Percentiles rank a stretch among this genome's conserved stretches.
phyloP scores from a whole-genome alignment of 2,888 invertebrate species.

The Peribatodes rhomboidaria region DNA sequence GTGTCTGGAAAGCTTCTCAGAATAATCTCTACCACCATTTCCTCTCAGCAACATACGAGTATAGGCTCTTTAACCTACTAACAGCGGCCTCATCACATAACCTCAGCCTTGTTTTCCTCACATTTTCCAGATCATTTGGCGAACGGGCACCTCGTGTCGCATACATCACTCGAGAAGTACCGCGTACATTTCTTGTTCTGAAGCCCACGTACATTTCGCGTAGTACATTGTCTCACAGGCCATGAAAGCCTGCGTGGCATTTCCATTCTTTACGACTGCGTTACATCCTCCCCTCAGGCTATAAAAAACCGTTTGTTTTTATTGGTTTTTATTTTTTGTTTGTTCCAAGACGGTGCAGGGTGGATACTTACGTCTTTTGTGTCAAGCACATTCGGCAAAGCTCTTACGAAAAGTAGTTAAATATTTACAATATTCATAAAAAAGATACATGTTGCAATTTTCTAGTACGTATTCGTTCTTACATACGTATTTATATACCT shows the following conservation, averaged over 20 bases:
- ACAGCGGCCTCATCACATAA: neutral
- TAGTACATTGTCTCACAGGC: slow-evolving; percentile 38
- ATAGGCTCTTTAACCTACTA: slow-evolving; percentile 3
- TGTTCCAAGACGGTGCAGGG: slow-evolving; percentile 24
- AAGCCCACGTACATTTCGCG: slow-evolving; percentile 26
- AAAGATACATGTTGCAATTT: too few relatives aligned
- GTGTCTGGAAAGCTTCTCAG: neutral
- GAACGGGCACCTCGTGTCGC: slow-evolving; percentile 10
- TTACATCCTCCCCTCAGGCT: slow-evolving; percentile 40
- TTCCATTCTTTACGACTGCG: slow-evolving; percentile 48
- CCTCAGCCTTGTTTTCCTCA: slow-evolving; percentile 11
- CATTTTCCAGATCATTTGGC: slow-evolving; percentile 12
- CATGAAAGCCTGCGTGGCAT: slow-evolving; percentile 46
- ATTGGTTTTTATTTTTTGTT: slow-evolving; percentile 40
- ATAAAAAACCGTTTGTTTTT: slow-evolving; percentile 49
- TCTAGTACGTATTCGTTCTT: too few relatives aligned
- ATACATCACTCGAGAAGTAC: slow-evolving; percentile 5
- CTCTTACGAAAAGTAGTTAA: neutral
- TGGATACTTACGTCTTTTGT: slow-evolving; percentile 25
- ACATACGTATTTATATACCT: too few relatives aligned
- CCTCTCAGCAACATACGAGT: neutral
- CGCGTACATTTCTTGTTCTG: slow-evolving; percentile 15
- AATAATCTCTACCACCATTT: neutral
- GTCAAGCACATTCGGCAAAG: neutral
- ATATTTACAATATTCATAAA: neutral